Evolutionary conservation across 2,797 vertebrate species (phyloP).

Genomic region (Danio aesculapii): DNA sequence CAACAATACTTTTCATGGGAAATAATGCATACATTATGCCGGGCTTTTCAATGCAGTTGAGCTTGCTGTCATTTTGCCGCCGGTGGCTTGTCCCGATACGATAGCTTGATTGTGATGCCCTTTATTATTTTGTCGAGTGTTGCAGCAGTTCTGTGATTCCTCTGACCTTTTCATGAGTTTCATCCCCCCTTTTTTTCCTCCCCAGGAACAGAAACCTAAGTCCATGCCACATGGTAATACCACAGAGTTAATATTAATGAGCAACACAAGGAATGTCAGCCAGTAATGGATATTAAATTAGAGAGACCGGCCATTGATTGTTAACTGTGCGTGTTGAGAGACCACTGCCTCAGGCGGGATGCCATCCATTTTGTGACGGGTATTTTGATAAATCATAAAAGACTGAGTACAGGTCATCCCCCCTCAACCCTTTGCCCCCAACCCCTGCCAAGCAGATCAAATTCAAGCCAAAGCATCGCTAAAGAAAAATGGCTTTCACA

Average conservation of each 20-base stretch:
- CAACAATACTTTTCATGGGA: constrained; percentile 66
- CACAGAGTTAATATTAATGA: constrained; percentile 77
- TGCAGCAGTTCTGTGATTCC: constrained; percentile 75
- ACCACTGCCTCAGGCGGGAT: constrained; percentile 60
- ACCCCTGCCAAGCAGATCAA: constrained; percentile 65
- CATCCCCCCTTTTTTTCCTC: constrained; percentile 48
- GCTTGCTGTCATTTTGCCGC: constrained; percentile 71
- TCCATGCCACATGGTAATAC: constrained; percentile 62
- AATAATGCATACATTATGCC: constrained; percentile 65
- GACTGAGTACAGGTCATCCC: constrained; percentile 45
- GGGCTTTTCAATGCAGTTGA: constrained; percentile 60
- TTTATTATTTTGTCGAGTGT: constrained; percentile 77
- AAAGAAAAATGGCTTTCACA: constrained; percentile 65
- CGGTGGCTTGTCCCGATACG: constrained; percentile 67
- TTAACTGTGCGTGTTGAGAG: constrained; percentile 66
- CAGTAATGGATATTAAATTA: constrained; percentile 77
- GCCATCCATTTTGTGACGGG: constrained; percentile 61
- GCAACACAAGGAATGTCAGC: constrained; percentile 70
- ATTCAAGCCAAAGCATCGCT: constrained; percentile 63
- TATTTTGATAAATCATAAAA: constrained; percentile 73
- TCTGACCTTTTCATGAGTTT: constrained; percentile 77
- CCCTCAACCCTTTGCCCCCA: constrained; percentile 24
- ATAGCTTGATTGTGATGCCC: constrained; percentile 79
- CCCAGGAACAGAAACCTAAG: constrained; percentile 61
- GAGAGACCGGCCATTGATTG: constrained; percentile 66